Percentiles rank a stretch among this genome's conserved stretches.
phyloP scores from a whole-genome alignment of 2,113 vertebrate genomes.

The Neodontobutis hainanensis region DNA sequence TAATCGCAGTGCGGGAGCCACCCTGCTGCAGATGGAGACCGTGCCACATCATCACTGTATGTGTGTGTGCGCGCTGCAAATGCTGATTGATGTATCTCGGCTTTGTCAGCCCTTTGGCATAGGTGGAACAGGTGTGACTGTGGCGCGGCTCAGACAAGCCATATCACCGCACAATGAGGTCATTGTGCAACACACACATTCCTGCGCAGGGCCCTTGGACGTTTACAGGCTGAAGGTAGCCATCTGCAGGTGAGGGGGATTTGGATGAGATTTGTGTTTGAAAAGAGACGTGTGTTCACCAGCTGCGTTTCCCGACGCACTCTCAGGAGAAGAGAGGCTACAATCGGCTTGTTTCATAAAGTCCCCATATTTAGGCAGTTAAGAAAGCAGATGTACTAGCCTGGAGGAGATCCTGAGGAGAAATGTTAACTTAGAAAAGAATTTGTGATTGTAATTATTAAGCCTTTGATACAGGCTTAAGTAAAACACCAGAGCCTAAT shows the following conservation, averaged over 20 bases:
- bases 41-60: constrained; percentile 61
- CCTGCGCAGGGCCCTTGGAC: constrained; percentile 76
- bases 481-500: no score
- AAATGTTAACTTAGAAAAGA: not conserved
- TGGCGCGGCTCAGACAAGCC: constrained; percentile 78
- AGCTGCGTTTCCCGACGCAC: constrained; percentile 62
- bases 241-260: constrained; percentile 74
- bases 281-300: constrained; percentile 68
- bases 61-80: constrained; percentile 56
- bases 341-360: constrained; percentile 14
- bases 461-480: no score
- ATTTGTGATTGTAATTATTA: no score
- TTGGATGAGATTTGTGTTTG: constrained; percentile 68
- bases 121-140: constrained; percentile 86
- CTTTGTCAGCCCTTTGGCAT: constrained; percentile 83
- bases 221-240: constrained; percentile 76
- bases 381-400: no score
- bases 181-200: constrained; percentile 82
- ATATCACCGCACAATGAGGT: constrained; percentile 80
- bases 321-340: constrained; percentile 20
- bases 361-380: no score
- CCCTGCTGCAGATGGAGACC: constrained; percentile 58
- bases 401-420: not conserved
- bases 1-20: constrained; percentile 48
- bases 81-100: constrained; percentile 82